A percentile compares a stretch with the other conserved stretches of the same genome.
Conservation (phyloP, 2,113 vertebrate genomes). For the Oncorhynchus mykiss region DNA sequence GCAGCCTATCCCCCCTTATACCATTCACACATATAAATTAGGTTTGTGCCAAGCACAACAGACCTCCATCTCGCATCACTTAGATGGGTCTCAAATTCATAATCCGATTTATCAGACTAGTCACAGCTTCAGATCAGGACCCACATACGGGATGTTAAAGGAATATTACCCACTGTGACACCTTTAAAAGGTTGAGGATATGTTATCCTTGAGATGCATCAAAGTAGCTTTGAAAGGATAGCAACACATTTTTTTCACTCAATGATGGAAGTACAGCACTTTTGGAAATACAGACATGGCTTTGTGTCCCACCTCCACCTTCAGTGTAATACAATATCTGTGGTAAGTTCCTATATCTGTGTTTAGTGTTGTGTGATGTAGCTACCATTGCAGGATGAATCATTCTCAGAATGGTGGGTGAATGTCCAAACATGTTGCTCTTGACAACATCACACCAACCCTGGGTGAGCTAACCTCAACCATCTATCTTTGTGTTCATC, state of each 20-base stretch:
- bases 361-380: neutral
- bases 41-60: slow-evolving; percentile 18
- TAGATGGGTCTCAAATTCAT: slow-evolving; percentile 2
- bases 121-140: neutral
- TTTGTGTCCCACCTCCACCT: neutral
- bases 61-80: neutral
- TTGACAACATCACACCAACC: neutral
- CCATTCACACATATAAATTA: slow-evolving; percentile 13
- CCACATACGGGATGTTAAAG: neutral
- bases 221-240: neutral
- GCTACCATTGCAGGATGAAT: neutral
- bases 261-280: neutral
- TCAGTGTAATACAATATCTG: neutral
- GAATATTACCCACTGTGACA: neutral
- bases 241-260: neutral
- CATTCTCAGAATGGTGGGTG: neutral
- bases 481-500: slow-evolving; percentile 1
- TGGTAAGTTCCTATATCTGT: neutral
- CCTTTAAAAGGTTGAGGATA: neutral
- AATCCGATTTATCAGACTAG: neutral
- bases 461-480: neutral
- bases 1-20: neutral
- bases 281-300: neutral
- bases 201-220: neutral
- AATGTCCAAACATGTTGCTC: neutral